Conservation (phyloP, 2,113 vertebrate genomes). For the Panthera tigris region DNA sequence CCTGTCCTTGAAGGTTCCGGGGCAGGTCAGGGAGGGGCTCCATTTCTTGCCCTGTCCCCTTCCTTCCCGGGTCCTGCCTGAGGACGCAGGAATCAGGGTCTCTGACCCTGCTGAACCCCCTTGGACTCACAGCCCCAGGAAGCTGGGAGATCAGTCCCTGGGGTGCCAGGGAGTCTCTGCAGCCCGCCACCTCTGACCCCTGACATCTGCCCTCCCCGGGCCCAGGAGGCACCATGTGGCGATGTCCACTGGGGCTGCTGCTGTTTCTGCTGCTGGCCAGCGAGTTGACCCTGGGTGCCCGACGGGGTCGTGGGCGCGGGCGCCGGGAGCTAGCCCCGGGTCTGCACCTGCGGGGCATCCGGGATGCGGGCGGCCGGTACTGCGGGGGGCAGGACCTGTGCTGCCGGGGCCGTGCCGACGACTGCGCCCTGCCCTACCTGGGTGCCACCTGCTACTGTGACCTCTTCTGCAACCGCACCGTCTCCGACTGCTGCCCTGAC, state of each 20-base stretch:
- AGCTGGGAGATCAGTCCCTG: not conserved
- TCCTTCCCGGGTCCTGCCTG: not conserved
- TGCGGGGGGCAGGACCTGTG: conserved; percentile 91
- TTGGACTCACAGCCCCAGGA: not conserved
- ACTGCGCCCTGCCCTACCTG: conserved; percentile 93
- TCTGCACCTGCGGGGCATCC: conserved; percentile 91
- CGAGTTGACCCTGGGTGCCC: conserved; percentile 69
- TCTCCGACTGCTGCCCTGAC: conserved; percentile 98
- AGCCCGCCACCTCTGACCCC: not conserved
- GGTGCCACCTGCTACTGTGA: conserved; percentile 98
- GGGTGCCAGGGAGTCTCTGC: not conserved
- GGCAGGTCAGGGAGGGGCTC: not conserved
- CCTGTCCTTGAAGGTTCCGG: not conserved
- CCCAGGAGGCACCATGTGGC: conserved; percentile 72
- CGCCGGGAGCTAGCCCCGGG: conserved; percentile 89
- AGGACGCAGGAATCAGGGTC: not conserved
- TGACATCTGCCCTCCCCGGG: conserved; percentile 44
- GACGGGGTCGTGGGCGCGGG: conserved; percentile 74
- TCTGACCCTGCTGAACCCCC: not conserved
- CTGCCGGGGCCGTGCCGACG: conserved; percentile 92
- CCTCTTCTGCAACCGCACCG: conserved; percentile 97
- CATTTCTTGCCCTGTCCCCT: not conserved
- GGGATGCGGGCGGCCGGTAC: conserved; percentile 92
- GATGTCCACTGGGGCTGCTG: conserved; percentile 59
- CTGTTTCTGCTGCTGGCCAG: conserved; percentile 83